A percentile compares a stretch with the other conserved stretches of the same genome.
These are phyloP conservation scores for Boulengeromyrus knoepffleri DNA, from an alignment of 2,113 vertebrate species.

Conservation along the genomic window DNA sequence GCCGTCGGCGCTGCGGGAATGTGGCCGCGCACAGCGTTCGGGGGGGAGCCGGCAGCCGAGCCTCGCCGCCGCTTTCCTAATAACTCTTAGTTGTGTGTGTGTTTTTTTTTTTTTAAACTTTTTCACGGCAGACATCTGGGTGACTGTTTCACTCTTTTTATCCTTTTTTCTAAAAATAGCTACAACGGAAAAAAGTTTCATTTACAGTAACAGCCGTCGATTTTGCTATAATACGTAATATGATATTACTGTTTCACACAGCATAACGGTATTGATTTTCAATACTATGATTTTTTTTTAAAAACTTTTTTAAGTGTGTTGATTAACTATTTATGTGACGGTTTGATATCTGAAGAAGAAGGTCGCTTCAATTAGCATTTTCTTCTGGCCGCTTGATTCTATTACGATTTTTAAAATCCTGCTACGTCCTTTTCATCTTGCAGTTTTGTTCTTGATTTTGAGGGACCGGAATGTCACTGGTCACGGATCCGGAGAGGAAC, in stretches of 20 bases:
- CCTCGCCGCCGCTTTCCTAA: not conserved
- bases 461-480: conserved; percentile 13
- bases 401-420: not conserved
- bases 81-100: not conserved
- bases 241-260: not conserved
- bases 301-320: not conserved
- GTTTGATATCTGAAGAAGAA: not conserved
- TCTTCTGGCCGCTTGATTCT: not conserved
- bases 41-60: not conserved
- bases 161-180: not conserved
- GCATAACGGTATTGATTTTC: not conserved
- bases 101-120: not conserved
- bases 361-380: not conserved
- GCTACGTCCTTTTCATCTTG: not conserved
- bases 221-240: not conserved
- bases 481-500: conserved; percentile 32
- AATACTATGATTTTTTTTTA: not conserved
- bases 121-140: not conserved
- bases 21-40: not conserved
- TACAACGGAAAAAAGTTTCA: conserved; percentile 1
- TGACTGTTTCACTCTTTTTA: not conserved
- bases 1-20: not conserved
- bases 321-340: not conserved
- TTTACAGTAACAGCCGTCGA: not conserved
- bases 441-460: not conserved